Percentiles rank a stretch among this genome's conserved stretches.
Conservation (phyloP, 1,140 invertebrate genomes). For the Brachionus manjavacas region DNA sequence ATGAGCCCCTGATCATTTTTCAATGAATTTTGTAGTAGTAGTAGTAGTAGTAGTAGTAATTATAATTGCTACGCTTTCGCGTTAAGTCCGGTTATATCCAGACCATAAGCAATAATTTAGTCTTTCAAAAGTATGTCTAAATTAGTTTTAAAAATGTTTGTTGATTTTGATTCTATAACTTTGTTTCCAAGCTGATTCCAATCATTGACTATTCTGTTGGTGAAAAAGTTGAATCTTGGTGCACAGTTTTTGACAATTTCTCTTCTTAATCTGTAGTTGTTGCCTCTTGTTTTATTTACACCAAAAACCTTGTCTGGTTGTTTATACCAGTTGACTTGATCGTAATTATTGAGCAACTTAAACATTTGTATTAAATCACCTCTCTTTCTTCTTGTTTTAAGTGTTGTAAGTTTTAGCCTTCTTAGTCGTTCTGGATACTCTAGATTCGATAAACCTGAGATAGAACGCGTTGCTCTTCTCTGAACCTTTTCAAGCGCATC, state of each 20-base stretch:
- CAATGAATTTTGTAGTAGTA: no score
- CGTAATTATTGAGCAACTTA: background rate
- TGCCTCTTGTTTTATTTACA: background rate
- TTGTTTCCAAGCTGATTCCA: background rate
- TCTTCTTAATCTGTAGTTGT: background rate
- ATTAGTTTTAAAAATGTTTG: background rate
- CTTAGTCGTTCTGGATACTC: background rate
- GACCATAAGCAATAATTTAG: background rate
- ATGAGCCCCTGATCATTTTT: no score
- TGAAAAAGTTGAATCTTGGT: background rate
- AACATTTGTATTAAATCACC: background rate
- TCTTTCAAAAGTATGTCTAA: background rate
- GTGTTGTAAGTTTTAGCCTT: background rate
- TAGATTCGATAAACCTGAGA: conserved; percentile 22
- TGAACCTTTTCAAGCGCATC: conserved; percentile 44
- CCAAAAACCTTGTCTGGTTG: background rate
- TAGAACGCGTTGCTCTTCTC: conserved; percentile 44
- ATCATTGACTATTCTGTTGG: background rate
- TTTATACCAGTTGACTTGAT: background rate
- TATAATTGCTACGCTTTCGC: background rate
- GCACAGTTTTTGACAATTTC: background rate
- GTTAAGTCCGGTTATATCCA: background rate
- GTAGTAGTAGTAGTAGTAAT: background rate
- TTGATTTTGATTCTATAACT: background rate
- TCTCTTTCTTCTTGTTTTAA: background rate